Conservation (phyloP, 2,888 invertebrate genomes). For the Xanthia togata region DNA sequence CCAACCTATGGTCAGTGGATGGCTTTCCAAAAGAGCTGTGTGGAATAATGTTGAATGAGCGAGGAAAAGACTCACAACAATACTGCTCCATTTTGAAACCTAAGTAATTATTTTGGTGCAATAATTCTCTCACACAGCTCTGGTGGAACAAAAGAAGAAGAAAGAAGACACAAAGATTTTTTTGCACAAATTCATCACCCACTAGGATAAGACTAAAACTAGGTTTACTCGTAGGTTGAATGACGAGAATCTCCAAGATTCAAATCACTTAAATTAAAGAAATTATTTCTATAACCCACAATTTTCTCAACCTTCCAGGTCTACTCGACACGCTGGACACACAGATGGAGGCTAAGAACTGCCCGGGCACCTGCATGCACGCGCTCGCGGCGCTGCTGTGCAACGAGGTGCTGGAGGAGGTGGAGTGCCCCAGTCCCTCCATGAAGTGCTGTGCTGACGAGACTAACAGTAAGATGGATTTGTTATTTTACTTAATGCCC, state of each 20-base stretch:
- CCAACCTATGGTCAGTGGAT: background rate
- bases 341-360: slow-evolving; percentile 95
- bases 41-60: background rate
- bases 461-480: slow-evolving; percentile 89
- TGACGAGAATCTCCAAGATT: too few relatives aligned
- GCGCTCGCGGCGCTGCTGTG: slow-evolving; percentile 96
- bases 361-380: slow-evolving; percentile 97
- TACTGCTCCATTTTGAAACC: background rate
- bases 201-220: background rate
- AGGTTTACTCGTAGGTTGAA: too few relatives aligned
- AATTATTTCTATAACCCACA: background rate
- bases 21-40: background rate
- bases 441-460: slow-evolving; percentile 96
- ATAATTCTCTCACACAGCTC: background rate
- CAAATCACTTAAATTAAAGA: background rate
- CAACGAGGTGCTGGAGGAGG: slow-evolving; percentile 95
- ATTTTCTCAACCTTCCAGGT: slow-evolving; percentile 87
- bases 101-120: background rate
- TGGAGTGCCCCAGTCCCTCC: slow-evolving; percentile 94
- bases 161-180: background rate
- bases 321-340: slow-evolving; percentile 96
- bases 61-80: background rate
- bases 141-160: too few relatives aligned
- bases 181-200: background rate
- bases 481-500: background rate